Conservation (phyloP, 2,797 vertebrate genomes). For the Notolepis coatsorum region DNA sequence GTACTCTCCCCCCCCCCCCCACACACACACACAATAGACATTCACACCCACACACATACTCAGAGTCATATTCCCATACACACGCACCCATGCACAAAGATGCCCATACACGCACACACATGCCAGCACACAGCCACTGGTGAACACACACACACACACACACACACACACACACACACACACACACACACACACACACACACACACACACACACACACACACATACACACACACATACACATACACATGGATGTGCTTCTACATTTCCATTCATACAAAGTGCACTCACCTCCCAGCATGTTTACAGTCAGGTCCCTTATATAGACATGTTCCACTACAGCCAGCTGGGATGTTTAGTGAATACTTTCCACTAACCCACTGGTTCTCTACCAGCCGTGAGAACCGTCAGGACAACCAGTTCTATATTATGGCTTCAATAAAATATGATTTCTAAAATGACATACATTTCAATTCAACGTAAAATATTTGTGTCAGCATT, state of each 20-base stretch:
- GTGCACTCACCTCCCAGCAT: slow-evolving; percentile 47
- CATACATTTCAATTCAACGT: too few relatives aligned
- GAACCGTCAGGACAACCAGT: too few relatives aligned
- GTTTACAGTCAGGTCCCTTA: slow-evolving; percentile 62
- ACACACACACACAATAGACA: too few relatives aligned
- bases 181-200: slow-evolving; percentile 15
- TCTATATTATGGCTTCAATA: too few relatives aligned
- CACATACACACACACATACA: background rate
- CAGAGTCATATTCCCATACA: slow-evolving; percentile 36
- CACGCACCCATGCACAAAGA: slow-evolving; percentile 34
- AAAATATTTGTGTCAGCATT: too few relatives aligned
- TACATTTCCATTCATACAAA: slow-evolving; percentile 55
- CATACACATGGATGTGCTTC: slow-evolving; percentile 12
- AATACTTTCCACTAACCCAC: slow-evolving; percentile 61
- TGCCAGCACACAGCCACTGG: too few relatives aligned
- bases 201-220: slow-evolving; percentile 4
- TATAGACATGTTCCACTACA: slow-evolving; percentile 66
- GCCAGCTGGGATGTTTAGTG: slow-evolving; percentile 69
- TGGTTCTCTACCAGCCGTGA: too few relatives aligned
- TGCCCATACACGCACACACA: slow-evolving; percentile 28
- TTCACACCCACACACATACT: too few relatives aligned
- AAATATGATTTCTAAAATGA: too few relatives aligned
- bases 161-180: slow-evolving; percentile 11
- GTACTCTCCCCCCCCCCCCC: slow-evolving; percentile 42
- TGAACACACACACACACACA: too few relatives aligned